Conservation (phyloP, 2,888 invertebrate species). For the Pollenia angustigena region DNA sequence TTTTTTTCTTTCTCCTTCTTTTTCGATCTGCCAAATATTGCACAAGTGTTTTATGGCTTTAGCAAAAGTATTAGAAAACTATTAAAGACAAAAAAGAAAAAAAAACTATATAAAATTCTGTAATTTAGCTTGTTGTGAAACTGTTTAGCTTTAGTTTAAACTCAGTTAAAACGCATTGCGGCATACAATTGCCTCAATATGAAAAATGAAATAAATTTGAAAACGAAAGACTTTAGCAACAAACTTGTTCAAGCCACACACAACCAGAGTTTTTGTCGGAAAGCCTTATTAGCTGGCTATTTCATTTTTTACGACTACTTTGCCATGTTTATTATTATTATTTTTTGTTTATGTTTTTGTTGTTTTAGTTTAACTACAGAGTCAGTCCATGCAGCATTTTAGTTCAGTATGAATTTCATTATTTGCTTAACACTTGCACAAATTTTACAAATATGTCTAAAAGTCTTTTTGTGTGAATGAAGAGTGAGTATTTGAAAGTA, state of each 20-base stretch:
- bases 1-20: background rate
- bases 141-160: conserved; percentile 33
- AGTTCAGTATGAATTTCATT: conserved; percentile 1
- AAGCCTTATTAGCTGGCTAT: conserved; percentile 15
- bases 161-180: conserved; percentile 51
- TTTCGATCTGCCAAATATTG: conserved; percentile 29
- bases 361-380: background rate
- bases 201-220: conserved; percentile 15
- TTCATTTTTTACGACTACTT: conserved; percentile 7
- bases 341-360: too few relatives aligned
- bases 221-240: conserved; percentile 74
- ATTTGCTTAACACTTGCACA: conserved; percentile 9
- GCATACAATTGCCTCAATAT: conserved; percentile 54
- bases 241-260: conserved; percentile 61
- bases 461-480: background rate
- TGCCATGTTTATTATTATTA: background rate
- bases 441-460: background rate
- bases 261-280: background rate
- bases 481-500: background rate
- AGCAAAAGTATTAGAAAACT: conserved; percentile 47
- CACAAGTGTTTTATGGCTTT: conserved; percentile 9
- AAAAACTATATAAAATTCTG: conserved; percentile 12
- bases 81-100: conserved; percentile 14
- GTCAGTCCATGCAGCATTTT: conserved; percentile 5
- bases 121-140: conserved; percentile 29